phyloP scores from a whole-genome alignment of 2,113 vertebrate species.

The Nipponia nippon region DNA sequence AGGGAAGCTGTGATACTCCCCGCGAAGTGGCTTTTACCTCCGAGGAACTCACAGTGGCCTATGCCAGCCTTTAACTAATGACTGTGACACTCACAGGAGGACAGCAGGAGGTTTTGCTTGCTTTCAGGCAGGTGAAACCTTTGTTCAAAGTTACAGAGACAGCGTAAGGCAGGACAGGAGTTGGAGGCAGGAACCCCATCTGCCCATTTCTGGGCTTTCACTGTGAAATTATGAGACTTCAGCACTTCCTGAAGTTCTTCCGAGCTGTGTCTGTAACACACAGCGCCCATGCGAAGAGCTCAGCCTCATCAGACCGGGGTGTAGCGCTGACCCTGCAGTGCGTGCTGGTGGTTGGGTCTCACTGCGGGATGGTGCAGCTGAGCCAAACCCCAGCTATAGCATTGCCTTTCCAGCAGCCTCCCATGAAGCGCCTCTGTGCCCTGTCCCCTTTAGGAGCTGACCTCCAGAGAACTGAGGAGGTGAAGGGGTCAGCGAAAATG shows the following conservation, averaged over 20 bases:
- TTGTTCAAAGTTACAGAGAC: background rate
- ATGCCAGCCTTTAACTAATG: background rate
- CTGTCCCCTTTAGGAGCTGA: background rate
- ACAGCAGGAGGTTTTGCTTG: background rate
- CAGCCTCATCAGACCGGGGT: background rate
- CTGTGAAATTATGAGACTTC: background rate
- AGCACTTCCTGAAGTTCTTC: background rate
- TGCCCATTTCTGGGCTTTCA: background rate
- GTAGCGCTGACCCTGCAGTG: background rate
- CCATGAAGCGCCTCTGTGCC: background rate
- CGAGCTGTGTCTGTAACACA: background rate
- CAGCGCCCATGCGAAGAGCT: rapidly evolving
- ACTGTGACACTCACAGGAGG: background rate
- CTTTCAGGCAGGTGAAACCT: background rate
- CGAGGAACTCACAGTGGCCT: background rate
- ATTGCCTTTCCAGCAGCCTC: background rate
- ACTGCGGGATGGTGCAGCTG: background rate
- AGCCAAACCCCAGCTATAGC: background rate
- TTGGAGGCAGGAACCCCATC: background rate
- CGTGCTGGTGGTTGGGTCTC: background rate
- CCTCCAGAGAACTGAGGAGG: background rate
- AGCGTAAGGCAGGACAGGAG: background rate
- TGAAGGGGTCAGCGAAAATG: background rate
- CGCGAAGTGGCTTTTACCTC: background rate
- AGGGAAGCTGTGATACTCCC: background rate